These are phyloP conservation scores for Cheilinus undulatus DNA, from an alignment of 2,113 vertebrate genomes.

Conservation along the genomic window DNA sequence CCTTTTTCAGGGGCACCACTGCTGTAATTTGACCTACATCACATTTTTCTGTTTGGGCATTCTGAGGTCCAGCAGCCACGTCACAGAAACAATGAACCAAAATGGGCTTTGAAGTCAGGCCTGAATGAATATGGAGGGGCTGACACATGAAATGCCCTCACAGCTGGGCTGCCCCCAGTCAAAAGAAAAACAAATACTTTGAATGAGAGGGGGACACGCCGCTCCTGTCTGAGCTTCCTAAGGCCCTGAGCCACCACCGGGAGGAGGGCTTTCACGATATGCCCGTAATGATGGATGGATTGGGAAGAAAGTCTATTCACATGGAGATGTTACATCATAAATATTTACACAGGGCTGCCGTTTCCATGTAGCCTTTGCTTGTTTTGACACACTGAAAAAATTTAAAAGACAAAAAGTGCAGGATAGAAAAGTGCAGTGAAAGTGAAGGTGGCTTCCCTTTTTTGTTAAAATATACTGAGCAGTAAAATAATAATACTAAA, in stretches of 20 bases:
- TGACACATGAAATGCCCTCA: constrained; percentile 89
- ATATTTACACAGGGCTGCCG: constrained; percentile 98
- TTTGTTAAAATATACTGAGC: constrained; percentile 46
- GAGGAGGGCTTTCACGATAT: constrained; percentile 87
- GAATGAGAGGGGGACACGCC: constrained; percentile 91
- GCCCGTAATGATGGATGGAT: constrained; percentile 97
- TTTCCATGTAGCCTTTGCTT: constrained; percentile 87
- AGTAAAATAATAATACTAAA: constrained; percentile 44
- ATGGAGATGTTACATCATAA: constrained; percentile 93
- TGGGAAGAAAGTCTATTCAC: constrained; percentile 88
- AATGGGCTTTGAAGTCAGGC: constrained; percentile 93
- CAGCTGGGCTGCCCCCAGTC: constrained; percentile 85
- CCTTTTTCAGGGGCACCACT: constrained; percentile 86
- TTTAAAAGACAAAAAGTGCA: constrained; percentile 71
- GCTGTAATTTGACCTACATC: constrained; percentile 95
- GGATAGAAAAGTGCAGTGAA: constrained; percentile 58
- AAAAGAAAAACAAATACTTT: constrained; percentile 98
- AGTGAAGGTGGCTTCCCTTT: constrained; percentile 42
- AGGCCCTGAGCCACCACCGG: constrained; percentile 81
- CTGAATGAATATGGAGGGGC: constrained; percentile 87
- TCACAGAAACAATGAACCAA: constrained; percentile 91
- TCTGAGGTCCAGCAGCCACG: constrained; percentile 93
- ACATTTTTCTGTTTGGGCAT: constrained; percentile 94
- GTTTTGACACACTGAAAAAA: constrained; percentile 85
- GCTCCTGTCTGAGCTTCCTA: constrained; percentile 89